These are phyloP conservation scores for Himalopsyche kuldschensis DNA, from an alignment of 2,888 invertebrate species.

Conservation along the genomic window DNA sequence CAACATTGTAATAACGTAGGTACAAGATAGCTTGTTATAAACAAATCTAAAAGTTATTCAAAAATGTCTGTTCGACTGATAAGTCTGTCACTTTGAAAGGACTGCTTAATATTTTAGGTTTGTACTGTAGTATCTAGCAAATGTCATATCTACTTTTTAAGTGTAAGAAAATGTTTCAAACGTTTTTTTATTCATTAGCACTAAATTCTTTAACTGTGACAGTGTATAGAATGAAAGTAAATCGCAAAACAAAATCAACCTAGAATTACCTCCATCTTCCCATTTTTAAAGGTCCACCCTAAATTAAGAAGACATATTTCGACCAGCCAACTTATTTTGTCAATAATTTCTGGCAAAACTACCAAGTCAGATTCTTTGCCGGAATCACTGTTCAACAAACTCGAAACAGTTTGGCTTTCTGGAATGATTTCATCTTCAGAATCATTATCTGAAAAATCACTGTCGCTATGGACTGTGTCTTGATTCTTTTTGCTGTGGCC, in stretches of 20 bases:
- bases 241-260: not conserved
- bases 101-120: too few species aligned
- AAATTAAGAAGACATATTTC: slow-evolving; percentile 64
- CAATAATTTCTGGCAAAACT: slow-evolving; percentile 20
- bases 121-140: too few species aligned
- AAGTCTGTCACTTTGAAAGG: too few species aligned
- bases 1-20: too few species aligned
- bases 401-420: slow-evolving; percentile 49
- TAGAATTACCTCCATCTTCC: slow-evolving; percentile 16
- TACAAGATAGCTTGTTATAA: too few species aligned
- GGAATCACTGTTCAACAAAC: not conserved
- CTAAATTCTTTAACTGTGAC: too few species aligned
- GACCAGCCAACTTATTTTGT: slow-evolving; percentile 59
- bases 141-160: too few species aligned
- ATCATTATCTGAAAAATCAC: slow-evolving; percentile 46
- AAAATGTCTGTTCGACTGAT: too few species aligned
- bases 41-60: too few species aligned
- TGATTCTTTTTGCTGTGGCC: not conserved
- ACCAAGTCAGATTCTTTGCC: slow-evolving; percentile 11
- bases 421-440: slow-evolving; percentile 52
- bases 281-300: slow-evolving; percentile 50
- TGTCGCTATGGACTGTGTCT: slow-evolving; percentile 41
- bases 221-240: too few species aligned
- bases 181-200: too few species aligned
- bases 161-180: too few species aligned